Conservation (phyloP, 2,888 invertebrate species). For the Orchestes rusci region DNA sequence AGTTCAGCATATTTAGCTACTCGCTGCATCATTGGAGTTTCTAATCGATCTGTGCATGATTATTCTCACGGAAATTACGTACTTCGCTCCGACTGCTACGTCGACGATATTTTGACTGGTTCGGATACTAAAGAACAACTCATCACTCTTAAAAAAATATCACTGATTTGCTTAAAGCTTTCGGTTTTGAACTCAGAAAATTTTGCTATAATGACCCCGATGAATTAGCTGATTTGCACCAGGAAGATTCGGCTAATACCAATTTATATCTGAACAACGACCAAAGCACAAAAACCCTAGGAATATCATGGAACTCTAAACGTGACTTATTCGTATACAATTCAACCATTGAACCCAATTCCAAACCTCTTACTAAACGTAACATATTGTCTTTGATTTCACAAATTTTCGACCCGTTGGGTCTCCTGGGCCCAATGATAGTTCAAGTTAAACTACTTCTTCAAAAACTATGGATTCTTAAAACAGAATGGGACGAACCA, state of each 20-base stretch:
- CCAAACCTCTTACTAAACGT: conserved; percentile 9
- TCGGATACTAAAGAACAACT: background rate
- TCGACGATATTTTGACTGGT: conserved; percentile 1
- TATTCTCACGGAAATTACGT: background rate
- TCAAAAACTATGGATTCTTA: background rate
- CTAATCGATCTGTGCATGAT: background rate
- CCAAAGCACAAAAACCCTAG: conserved; percentile 5
- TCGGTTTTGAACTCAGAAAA: background rate
- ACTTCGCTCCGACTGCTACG: background rate
- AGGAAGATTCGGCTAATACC: too few species aligned
- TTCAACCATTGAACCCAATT: background rate
- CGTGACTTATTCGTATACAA: background rate
- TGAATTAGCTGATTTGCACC: background rate
- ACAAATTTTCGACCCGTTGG: conserved; percentile 12
- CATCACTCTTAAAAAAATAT: background rate
- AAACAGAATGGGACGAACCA: conserved; percentile 2
- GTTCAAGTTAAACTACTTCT: conserved; percentile 1
- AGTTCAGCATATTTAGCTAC: conserved; percentile 2
- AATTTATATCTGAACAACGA: too few species aligned
- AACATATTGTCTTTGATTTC: conserved; percentile 7
- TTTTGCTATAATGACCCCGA: background rate
- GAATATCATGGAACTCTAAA: conserved; percentile 3
- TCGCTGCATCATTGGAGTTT: conserved; percentile 1
- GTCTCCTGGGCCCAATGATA: conserved; percentile 1
- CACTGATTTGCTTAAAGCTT: background rate